phyloP scores from a whole-genome alignment of 2,888 invertebrate species.

The Toxonevra muliebris region DNA sequence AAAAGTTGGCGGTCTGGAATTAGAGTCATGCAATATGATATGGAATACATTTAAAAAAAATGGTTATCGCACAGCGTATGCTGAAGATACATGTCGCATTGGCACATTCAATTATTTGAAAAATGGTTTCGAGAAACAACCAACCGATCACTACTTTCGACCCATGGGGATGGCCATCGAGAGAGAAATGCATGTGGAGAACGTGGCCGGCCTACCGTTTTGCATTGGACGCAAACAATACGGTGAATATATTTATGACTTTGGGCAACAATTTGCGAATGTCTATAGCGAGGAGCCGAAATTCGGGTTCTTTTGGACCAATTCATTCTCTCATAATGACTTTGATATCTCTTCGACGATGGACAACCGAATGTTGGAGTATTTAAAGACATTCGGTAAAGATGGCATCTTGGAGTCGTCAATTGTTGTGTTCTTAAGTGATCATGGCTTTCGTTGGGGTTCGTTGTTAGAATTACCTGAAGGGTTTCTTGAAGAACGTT shows the following conservation, averaged over 20 bases:
- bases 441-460: constrained; percentile 82
- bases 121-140: constrained; percentile 75
- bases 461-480: constrained; percentile 71
- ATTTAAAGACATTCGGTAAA: constrained; percentile 69
- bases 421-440: constrained; percentile 78
- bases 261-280: constrained; percentile 72
- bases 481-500: constrained; percentile 80
- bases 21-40: constrained; percentile 71
- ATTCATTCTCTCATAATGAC: constrained; percentile 76
- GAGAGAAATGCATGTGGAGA: constrained; percentile 65
- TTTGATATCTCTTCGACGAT: constrained; percentile 72
- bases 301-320: constrained; percentile 83
- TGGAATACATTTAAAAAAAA: constrained; percentile 78
- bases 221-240: constrained; percentile 72
- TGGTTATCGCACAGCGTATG: constrained; percentile 81
- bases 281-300: constrained; percentile 70
- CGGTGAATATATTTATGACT: constrained; percentile 74
- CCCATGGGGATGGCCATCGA: constrained; percentile 77
- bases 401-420: constrained; percentile 71
- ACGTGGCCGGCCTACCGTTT: constrained; percentile 66
- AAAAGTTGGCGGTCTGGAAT: constrained; percentile 70
- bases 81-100: constrained; percentile 72
- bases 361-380: constrained; percentile 70
- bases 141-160: constrained; percentile 83
- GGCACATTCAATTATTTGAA: constrained; percentile 73